These are phyloP conservation scores for Cygnus buccinator DNA, from an alignment of 2,113 vertebrate genomes.

Conservation along the genomic window DNA sequence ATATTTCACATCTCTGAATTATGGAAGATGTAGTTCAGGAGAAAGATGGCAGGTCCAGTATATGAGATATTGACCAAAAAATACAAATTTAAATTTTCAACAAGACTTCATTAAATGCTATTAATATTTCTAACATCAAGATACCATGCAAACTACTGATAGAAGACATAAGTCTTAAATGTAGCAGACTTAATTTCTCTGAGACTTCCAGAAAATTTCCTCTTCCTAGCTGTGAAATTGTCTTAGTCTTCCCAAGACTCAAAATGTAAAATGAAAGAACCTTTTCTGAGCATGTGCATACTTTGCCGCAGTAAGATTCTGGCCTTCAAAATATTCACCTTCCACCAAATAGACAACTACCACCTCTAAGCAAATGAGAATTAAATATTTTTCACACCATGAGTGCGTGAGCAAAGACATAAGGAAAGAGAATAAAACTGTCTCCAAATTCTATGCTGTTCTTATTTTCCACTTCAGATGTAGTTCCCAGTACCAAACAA, in stretches of 20 bases:
- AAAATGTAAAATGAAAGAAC: neutral
- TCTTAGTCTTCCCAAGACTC: neutral
- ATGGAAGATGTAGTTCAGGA: neutral
- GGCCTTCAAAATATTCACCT: neutral
- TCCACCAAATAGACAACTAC: neutral
- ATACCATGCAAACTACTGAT: neutral
- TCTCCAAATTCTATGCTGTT: neutral
- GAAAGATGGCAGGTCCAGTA: neutral
- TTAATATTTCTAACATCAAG: neutral
- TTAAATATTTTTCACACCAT: neutral
- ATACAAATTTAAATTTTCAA: neutral
- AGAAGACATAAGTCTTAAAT: neutral
- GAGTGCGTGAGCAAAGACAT: accelerated
- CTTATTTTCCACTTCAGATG: neutral
- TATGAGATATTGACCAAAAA: neutral
- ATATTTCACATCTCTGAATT: neutral
- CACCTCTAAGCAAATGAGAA: neutral
- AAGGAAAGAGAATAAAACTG: neutral
- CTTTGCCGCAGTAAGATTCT: neutral
- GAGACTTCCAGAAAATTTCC: neutral
- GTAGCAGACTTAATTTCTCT: neutral
- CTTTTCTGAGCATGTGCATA: neutral
- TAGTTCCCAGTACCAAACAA: neutral
- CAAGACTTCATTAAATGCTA: neutral
- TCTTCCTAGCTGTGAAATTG: neutral